Conservation (phyloP, 1,140 invertebrate species). For the Stenopsyche tienmushanensis region DNA sequence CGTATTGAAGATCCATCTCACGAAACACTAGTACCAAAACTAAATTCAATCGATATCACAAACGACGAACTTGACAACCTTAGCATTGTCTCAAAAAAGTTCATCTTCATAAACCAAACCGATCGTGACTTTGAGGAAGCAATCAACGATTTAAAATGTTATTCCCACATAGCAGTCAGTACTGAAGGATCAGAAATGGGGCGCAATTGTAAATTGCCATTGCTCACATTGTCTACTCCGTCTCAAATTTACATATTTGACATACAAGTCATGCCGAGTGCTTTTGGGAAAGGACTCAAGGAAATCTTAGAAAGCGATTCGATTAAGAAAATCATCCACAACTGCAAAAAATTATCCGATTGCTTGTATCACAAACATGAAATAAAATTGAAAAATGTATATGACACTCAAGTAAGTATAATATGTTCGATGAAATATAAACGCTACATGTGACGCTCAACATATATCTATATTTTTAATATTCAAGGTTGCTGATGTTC, state of each 20-base stretch:
- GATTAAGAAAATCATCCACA: constrained; percentile 56
- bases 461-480: too few species aligned
- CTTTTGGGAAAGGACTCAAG: constrained; percentile 52
- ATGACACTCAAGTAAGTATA: constrained; percentile 55
- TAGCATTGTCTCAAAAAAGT: constrained; percentile 50
- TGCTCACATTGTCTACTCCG: constrained; percentile 52
- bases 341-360: constrained; percentile 54
- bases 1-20: constrained; percentile 47
- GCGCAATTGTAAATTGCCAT: constrained; percentile 53
- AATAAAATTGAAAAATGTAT: constrained; percentile 52
- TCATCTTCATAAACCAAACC: constrained; percentile 52
- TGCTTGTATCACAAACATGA: constrained; percentile 55
- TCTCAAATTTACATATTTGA: constrained; percentile 56
- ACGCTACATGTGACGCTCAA: too few species aligned
- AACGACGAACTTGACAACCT: constrained; percentile 52
- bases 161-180: constrained; percentile 48
- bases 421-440: too few species aligned
- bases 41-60: constrained; percentile 48
- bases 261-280: constrained; percentile 51
- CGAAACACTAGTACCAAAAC: constrained; percentile 6
- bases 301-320: constrained; percentile 50
- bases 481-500: constrained; percentile 53
- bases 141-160: constrained; percentile 48
- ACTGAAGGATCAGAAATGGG: constrained; percentile 52
- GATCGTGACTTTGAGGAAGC: constrained; percentile 51